Percentiles rank a stretch among this genome's conserved stretches.
phyloP scores from a whole-genome alignment of 2,888 invertebrate genomes.

The Macropis europaea region DNA sequence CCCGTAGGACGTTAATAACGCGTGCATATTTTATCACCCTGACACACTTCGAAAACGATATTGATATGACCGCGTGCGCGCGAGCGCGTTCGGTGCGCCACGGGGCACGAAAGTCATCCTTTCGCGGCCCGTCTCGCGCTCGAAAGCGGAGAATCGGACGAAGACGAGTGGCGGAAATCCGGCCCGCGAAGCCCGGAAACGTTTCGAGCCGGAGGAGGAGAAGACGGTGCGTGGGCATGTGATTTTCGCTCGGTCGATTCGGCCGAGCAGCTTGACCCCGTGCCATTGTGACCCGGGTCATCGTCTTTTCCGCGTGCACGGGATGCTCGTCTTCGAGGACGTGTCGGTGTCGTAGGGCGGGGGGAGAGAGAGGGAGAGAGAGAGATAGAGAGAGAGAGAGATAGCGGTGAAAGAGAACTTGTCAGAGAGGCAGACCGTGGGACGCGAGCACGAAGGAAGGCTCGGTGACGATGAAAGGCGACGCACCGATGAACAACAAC shows the following conservation, averaged over 20 bases:
- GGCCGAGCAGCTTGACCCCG: not conserved
- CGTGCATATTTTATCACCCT: slow-evolving; percentile 61
- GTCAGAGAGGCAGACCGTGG: too few relatives aligned
- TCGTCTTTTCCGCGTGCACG: not conserved
- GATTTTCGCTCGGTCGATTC: too few relatives aligned
- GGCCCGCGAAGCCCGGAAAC: too few relatives aligned
- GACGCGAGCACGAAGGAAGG: too few relatives aligned
- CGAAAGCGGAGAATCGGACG: too few relatives aligned
- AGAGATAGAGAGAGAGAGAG: not conserved
- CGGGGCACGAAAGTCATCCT: not conserved
- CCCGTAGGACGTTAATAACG: slow-evolving; percentile 57
- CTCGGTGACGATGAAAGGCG: too few relatives aligned
- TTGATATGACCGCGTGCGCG: slow-evolving; percentile 56
- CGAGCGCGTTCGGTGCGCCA: not conserved
- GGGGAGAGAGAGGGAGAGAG: not conserved
- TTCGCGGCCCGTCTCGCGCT: too few relatives aligned
- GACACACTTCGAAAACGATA: slow-evolving; percentile 63
- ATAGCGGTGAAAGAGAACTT: not conserved
- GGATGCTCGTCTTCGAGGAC: too few relatives aligned
- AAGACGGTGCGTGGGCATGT: too few relatives aligned
- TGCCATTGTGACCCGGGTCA: not conserved
- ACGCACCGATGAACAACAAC: too few relatives aligned
- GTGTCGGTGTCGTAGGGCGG: too few relatives aligned
- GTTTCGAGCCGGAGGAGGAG: too few relatives aligned
- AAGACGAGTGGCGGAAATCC: slow-evolving; percentile 16